Evolutionary conservation across 2,797 vertebrate species (phyloP).

Genomic region (Kryptolebias ocellatus): DNA sequence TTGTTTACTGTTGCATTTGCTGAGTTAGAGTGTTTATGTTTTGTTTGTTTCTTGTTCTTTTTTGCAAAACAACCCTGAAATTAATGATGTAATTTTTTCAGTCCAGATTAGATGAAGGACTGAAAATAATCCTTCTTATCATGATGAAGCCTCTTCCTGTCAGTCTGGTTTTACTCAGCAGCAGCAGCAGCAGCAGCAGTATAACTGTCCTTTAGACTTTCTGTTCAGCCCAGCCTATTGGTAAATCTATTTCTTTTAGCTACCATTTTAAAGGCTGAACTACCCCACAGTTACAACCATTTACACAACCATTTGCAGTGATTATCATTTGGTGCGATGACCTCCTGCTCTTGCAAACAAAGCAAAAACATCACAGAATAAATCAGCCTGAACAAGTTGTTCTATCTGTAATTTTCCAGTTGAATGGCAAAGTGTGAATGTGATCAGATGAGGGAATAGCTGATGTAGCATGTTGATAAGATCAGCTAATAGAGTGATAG

Average conservation of each 20-base stretch:
- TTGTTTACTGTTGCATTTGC: neutral
- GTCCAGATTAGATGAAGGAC: neutral
- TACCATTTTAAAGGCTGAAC: conserved; percentile 1
- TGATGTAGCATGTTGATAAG: neutral
- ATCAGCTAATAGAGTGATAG: neutral
- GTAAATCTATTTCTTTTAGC: neutral
- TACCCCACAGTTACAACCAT: neutral
- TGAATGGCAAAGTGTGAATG: neutral
- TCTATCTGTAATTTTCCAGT: neutral
- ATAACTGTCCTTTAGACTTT: neutral
- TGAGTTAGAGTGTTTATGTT: neutral
- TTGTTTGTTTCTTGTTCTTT: neutral
- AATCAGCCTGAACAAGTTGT: neutral
- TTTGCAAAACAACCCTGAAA: neutral
- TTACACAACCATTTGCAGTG: conserved; percentile 1
- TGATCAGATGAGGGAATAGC: neutral
- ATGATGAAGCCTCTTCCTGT: conserved; percentile 4
- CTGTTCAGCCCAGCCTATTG: neutral
- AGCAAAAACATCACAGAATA: neutral
- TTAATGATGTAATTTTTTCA: conserved; percentile 4
- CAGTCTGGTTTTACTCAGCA: conserved; percentile 12
- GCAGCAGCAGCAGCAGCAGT: conserved; percentile 14
- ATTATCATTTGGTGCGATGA: neutral
- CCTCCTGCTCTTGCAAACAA: too few relatives aligned
- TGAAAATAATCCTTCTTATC: conserved; percentile 14